Evolutionary conservation across 2,113 vertebrate species (phyloP).

Genomic region (Bungarus multicinctus): DNA sequence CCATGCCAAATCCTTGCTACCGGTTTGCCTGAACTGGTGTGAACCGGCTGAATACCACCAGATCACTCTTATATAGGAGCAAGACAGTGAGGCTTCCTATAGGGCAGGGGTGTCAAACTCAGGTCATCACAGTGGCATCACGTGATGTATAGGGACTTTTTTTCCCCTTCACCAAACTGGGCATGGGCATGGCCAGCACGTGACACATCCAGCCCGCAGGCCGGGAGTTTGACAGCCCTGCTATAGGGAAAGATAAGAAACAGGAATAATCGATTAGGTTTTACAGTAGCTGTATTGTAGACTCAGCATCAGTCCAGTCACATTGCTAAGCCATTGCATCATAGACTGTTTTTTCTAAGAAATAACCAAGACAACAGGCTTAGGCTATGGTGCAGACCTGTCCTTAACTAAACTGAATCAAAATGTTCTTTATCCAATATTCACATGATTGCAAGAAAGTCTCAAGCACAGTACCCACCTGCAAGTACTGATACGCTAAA

Average conservation of each 20-base stretch:
- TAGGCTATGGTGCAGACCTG: background rate
- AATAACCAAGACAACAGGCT: background rate
- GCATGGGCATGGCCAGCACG: no score
- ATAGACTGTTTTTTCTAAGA: background rate
- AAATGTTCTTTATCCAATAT: background rate
- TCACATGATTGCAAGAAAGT: background rate
- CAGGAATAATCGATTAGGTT: background rate
- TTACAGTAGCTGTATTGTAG: background rate
- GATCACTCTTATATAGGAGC: background rate
- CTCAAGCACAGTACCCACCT: conserved; percentile 71
- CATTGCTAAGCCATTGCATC: background rate
- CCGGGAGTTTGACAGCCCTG: no score
- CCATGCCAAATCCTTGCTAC: no score
- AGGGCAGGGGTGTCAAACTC: background rate
- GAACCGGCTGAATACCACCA: no score
- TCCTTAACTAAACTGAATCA: background rate
- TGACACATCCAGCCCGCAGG: no score
- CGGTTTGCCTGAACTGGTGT: no score
- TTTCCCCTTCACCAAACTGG: no score
- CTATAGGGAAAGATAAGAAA: background rate
- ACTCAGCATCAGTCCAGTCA: background rate
- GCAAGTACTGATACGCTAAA: conserved; percentile 92
- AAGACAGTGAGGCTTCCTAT: background rate
- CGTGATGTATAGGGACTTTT: no score
- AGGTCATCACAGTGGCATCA: no score